Percentiles rank a stretch among this genome's conserved stretches.
These are phyloP conservation scores for Temnothorax nylanderi DNA, from an alignment of 1,140 invertebrate genomes.

Conservation along the genomic window DNA sequence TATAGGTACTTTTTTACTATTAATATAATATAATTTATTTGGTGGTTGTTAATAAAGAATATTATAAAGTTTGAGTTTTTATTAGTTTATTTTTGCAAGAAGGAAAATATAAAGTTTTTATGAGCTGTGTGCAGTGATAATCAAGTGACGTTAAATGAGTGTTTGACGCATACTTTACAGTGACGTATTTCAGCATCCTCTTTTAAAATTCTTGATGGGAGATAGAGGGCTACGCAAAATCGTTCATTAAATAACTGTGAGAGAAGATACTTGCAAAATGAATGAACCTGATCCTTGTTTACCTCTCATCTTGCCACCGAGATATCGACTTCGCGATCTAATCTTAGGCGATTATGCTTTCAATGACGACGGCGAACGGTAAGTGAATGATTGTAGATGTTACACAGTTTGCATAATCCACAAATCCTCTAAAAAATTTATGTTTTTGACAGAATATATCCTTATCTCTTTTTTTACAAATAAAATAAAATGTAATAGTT, in stretches of 20 bases:
- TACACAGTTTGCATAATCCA: background rate
- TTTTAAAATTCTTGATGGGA: conserved; percentile 43
- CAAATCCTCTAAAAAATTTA: background rate
- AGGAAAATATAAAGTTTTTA: background rate
- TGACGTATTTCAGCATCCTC: conserved; percentile 52
- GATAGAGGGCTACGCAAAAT: conserved; percentile 54
- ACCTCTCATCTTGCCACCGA: conserved; percentile 84
- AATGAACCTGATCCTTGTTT: conserved; percentile 84
- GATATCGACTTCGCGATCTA: conserved; percentile 92
- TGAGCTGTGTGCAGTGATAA: background rate
- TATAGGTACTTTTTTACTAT: too few species aligned
- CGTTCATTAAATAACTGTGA: conserved; percentile 1
- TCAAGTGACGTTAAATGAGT: background rate
- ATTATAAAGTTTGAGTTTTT: background rate
- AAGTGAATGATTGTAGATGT: conserved; percentile 71
- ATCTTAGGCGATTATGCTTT: conserved; percentile 92
- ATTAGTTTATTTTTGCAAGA: background rate
- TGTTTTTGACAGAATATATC: background rate
- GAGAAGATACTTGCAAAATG: conserved; percentile 72
- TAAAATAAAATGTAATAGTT: background rate
- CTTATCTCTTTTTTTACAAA: background rate
- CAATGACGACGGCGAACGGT: conserved; percentile 92
- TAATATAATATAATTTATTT: background rate
- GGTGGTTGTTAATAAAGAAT: background rate
- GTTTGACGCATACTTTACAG: background rate